Evolutionary conservation across 2,888 invertebrate genomes (phyloP).

Genomic region (Chrysomela aeneicollis): DNA sequence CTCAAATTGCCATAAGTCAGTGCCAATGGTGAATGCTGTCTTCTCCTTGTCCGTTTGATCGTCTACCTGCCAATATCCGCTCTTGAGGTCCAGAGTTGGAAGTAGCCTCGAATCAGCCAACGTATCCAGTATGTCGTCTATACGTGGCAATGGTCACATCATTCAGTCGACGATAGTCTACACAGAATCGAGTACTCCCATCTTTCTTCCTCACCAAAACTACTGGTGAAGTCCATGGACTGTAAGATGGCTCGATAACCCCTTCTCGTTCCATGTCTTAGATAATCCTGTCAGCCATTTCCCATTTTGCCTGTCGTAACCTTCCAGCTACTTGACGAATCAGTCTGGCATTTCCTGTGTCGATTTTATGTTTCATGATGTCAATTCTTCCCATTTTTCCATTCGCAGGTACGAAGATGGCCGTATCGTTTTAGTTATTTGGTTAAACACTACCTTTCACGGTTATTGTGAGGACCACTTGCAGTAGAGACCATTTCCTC

Average conservation of each 20-base stretch:
- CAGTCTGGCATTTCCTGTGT: background rate
- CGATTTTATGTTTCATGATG: background rate
- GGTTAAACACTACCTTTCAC: too few species aligned
- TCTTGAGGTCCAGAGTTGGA: slow-evolving; percentile 32
- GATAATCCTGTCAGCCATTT: slow-evolving; percentile 3
- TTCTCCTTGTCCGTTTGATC: slow-evolving; percentile 38
- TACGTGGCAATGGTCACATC: slow-evolving; percentile 22
- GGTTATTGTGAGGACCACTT: too few species aligned
- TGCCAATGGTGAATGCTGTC: slow-evolving; percentile 42
- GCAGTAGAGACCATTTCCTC: too few species aligned
- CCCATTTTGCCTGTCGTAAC: slow-evolving; percentile 10
- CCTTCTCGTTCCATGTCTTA: slow-evolving; percentile 16
- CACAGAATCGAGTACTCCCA: slow-evolving; percentile 37
- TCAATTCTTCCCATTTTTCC: slow-evolving; percentile 2
- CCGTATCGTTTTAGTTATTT: too few species aligned
- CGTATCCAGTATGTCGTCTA: slow-evolving; percentile 39
- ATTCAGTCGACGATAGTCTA: slow-evolving; percentile 36
- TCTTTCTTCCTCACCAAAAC: slow-evolving; percentile 40
- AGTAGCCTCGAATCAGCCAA: slow-evolving; percentile 31
- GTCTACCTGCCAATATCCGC: slow-evolving; percentile 39
- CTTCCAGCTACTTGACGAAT: slow-evolving; percentile 10
- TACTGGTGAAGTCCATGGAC: slow-evolving; percentile 35
- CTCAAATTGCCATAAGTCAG: slow-evolving; percentile 43
- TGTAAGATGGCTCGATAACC: slow-evolving; percentile 27
- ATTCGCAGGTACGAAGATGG: too few species aligned